These are phyloP conservation scores for Gadopsis bispinosus DNA, from an alignment of 2,797 vertebrate species.

Conservation along the genomic window DNA sequence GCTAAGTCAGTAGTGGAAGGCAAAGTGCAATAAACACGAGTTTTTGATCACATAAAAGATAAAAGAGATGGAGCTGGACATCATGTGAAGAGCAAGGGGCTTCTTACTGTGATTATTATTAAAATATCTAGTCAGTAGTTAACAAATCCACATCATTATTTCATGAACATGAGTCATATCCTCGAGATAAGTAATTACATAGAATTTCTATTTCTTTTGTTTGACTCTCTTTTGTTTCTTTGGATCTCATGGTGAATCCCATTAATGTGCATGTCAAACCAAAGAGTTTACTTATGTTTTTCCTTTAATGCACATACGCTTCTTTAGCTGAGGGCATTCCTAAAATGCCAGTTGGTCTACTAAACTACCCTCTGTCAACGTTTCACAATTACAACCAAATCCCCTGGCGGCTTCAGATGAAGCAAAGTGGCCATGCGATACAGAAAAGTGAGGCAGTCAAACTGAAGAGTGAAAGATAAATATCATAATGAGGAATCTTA, in stretches of 20 bases:
- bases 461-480: conserved; percentile 11
- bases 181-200: conserved; percentile 24
- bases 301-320: conserved; percentile 70
- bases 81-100: conserved; percentile 56
- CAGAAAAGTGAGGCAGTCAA: neutral
- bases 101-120: conserved; percentile 69
- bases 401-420: conserved; percentile 27
- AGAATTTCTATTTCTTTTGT: conserved; percentile 23
- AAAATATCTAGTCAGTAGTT: conserved; percentile 49
- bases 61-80: conserved; percentile 33
- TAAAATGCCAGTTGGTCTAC: conserved; percentile 45
- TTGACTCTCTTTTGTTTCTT: conserved; percentile 14
- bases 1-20: conserved; percentile 64
- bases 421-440: neutral
- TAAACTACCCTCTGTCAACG: conserved; percentile 38
- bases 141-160: conserved; percentile 55
- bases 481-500: conserved; percentile 13
- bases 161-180: conserved; percentile 49
- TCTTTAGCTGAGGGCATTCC: conserved; percentile 44
- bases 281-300: conserved; percentile 81
- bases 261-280: conserved; percentile 83
- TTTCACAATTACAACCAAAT: conserved; percentile 50
- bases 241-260: conserved; percentile 57
- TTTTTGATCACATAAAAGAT: conserved; percentile 38
- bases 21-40: conserved; percentile 80